Evolutionary conservation across 1,140 invertebrate genomes (phyloP).

Genomic region (Sinonovacula constricta): DNA sequence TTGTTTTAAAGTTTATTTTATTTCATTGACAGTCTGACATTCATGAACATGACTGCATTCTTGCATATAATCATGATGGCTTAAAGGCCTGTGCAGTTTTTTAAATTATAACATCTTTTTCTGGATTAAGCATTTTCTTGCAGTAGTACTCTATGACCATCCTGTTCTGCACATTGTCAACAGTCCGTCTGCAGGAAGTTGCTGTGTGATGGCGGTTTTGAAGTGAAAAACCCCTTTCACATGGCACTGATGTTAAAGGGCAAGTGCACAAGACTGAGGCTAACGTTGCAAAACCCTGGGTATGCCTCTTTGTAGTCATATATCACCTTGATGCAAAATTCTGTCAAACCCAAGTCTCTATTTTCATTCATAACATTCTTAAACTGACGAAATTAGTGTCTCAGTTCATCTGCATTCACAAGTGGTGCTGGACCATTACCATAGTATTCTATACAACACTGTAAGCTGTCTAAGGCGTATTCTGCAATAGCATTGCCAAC

Average conservation of each 20-base stretch:
- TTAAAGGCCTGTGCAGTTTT: too few species aligned
- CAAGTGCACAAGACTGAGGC: background rate
- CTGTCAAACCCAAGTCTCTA: constrained; percentile 2
- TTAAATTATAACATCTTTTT: background rate
- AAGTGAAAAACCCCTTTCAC: constrained; percentile 12
- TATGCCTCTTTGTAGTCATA: constrained; percentile 9
- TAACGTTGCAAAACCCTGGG: background rate
- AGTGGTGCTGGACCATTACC: background rate
- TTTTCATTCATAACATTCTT: constrained; percentile 18
- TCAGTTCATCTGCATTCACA: constrained; percentile 4
- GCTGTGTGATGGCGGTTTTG: constrained; percentile 14
- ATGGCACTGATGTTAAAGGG: constrained; percentile 32
- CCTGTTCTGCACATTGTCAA: constrained; percentile 10
- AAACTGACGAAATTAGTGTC: constrained; percentile 12
- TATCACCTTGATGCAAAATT: background rate
- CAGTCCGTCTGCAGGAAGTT: background rate
- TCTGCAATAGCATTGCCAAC: background rate
- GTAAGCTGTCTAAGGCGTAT: background rate
- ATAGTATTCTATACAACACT: background rate
- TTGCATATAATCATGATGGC: too few species aligned
- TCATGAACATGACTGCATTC: too few species aligned
- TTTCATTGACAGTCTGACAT: too few species aligned
- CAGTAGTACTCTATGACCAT: constrained; percentile 21
- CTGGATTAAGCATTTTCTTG: background rate
- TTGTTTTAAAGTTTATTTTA: too few species aligned